Percentiles rank a stretch among this genome's conserved stretches.
These are phyloP conservation scores for Leptosomus discolor DNA, from an alignment of 2,113 vertebrate genomes.

Conservation along the genomic window DNA sequence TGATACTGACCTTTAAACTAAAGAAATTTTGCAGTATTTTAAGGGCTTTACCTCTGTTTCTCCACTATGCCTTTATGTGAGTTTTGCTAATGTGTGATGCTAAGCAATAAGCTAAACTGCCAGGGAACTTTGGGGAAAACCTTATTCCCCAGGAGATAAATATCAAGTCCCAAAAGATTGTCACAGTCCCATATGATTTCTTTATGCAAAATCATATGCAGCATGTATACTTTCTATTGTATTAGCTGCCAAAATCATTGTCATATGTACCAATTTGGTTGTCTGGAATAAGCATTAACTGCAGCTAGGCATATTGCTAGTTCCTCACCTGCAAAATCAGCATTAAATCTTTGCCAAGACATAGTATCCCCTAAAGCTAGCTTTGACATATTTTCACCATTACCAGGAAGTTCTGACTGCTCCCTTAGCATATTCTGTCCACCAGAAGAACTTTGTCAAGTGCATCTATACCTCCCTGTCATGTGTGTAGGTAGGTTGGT, in stretches of 20 bases:
- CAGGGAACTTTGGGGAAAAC: not conserved
- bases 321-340: not conserved
- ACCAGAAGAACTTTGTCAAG: not conserved
- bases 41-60: not conserved
- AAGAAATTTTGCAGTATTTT: not conserved
- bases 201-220: not conserved
- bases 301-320: not conserved
- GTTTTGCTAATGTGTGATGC: not conserved
- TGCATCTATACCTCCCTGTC: not conserved
- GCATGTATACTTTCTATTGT: not conserved
- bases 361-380: not conserved
- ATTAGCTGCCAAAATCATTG: not conserved
- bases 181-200: not conserved
- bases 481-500: not conserved
- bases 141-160: not conserved
- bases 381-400: not conserved
- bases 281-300: slow-evolving; percentile 1
- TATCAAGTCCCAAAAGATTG: not conserved
- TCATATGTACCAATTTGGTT: not conserved
- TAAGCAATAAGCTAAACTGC: not conserved
- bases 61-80: not conserved
- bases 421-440: not conserved
- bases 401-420: not conserved
- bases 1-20: not conserved
- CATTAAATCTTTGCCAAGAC: not conserved